These are phyloP conservation scores for Melanogrammus aeglefinus DNA, from an alignment of 2,797 vertebrate species.

Conservation along the genomic window DNA sequence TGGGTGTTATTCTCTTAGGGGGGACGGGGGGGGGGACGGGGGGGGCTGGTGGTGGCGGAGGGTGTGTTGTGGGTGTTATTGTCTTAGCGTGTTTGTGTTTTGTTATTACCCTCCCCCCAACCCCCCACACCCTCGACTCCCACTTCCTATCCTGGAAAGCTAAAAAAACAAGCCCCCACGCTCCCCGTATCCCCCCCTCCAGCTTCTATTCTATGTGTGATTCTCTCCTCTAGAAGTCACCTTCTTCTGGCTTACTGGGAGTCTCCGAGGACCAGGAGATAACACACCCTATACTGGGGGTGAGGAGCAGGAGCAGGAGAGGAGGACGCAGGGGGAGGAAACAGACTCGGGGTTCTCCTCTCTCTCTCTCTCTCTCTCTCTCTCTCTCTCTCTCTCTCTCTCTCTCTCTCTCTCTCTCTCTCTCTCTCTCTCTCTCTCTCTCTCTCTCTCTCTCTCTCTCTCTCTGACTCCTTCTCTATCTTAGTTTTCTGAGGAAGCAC, in stretches of 20 bases:
- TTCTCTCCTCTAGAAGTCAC: constrained; percentile 65
- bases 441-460: constrained; percentile 56
- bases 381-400: too few species aligned
- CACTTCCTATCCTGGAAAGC: constrained; percentile 39
- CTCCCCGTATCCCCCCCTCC: constrained; percentile 10
- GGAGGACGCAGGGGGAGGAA: not conserved
- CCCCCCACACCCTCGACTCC: constrained; percentile 32
- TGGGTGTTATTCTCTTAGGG: constrained; percentile 21
- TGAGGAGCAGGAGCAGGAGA: not conserved
- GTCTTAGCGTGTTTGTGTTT: constrained; percentile 49
- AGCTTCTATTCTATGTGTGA: constrained; percentile 33
- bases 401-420: too few species aligned
- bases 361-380: too few species aligned
- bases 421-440: too few species aligned
- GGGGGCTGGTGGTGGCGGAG: constrained; percentile 43
- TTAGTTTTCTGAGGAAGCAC: constrained; percentile 44
- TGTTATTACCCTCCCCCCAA: constrained; percentile 45
- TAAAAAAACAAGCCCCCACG: constrained; percentile 27
- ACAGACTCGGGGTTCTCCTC: not conserved
- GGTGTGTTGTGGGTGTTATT: constrained; percentile 27
- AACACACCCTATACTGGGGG: constrained; percentile 65
- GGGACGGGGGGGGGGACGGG: constrained; percentile 50
- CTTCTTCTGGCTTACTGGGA: constrained; percentile 55
- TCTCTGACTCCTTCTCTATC: constrained; percentile 28
- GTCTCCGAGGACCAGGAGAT: constrained; percentile 66